These are phyloP conservation scores for Phania funesta DNA, from an alignment of 2,888 invertebrate genomes.

Conservation along the genomic window DNA sequence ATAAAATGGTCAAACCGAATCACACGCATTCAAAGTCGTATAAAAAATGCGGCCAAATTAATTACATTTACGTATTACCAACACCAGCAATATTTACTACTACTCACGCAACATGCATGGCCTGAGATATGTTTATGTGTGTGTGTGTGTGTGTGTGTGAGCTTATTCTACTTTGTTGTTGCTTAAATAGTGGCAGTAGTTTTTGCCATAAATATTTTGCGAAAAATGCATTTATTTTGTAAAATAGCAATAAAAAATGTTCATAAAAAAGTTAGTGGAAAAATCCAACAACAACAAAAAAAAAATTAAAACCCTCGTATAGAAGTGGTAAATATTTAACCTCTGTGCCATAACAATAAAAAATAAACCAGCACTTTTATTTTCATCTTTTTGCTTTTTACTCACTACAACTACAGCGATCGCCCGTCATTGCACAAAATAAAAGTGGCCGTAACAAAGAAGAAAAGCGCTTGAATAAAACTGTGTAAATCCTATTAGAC, in stretches of 20 bases:
- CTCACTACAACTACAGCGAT: conserved; percentile 15
- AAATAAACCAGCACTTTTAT: not conserved
- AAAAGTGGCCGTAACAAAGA: conserved; percentile 9
- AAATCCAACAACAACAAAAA: conserved; percentile 1
- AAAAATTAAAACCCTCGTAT: not conserved
- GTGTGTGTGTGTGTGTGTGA: not conserved
- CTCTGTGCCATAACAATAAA: conserved; percentile 48
- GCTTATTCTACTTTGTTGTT: no score
- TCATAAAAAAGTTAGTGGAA: conserved; percentile 1
- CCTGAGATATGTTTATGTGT: not conserved
- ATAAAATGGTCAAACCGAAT: conserved; percentile 57
- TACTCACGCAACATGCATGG: conserved; percentile 12
- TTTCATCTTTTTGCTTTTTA: not conserved
- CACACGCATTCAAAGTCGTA: conserved; percentile 32
- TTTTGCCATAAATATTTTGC: conserved; percentile 55
- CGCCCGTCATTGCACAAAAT: not conserved
- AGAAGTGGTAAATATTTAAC: conserved; percentile 63
- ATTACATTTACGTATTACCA: conserved; percentile 64
- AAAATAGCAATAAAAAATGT: not conserved
- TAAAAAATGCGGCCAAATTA: conserved; percentile 46
- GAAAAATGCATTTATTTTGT: conserved; percentile 38
- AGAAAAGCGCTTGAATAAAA: conserved; percentile 58
- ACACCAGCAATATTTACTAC: conserved; percentile 31
- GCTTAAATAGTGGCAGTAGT: conserved; percentile 26
- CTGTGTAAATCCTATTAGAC: conserved; percentile 66